These are phyloP conservation scores for Drosophila sp. DNA, from an alignment of 1,140 invertebrate genomes.

Conservation along the genomic window DNA sequence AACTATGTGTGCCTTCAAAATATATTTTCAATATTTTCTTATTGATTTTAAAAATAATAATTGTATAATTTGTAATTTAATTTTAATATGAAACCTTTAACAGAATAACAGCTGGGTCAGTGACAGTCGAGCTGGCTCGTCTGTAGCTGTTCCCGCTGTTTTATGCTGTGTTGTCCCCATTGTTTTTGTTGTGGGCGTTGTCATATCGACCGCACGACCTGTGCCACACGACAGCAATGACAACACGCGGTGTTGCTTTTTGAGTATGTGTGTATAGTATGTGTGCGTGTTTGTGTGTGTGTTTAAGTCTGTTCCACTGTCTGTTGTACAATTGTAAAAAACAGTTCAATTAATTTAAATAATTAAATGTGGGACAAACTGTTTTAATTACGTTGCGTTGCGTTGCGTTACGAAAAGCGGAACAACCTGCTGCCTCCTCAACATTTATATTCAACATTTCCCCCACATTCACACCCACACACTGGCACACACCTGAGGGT, in stretches of 20 bases:
- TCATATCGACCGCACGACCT: slow-evolving; percentile 79
- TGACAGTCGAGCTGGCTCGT: too few relatives aligned
- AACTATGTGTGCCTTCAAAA: too few relatives aligned
- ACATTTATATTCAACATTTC: not conserved
- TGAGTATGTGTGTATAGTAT: slow-evolving; percentile 1
- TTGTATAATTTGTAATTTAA: too few relatives aligned
- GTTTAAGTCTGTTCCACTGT: not conserved
- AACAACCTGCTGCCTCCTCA: slow-evolving; percentile 19
- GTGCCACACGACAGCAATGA: slow-evolving; percentile 53
- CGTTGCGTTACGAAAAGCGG: slow-evolving; percentile 21
- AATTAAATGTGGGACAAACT: slow-evolving; percentile 77
- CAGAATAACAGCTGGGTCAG: too few relatives aligned
- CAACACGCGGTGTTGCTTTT: slow-evolving; percentile 8
- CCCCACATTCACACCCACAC: not conserved
- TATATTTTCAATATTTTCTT: too few relatives aligned
- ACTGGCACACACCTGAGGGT: slow-evolving; percentile 9
- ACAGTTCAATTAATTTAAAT: slow-evolving; percentile 83
- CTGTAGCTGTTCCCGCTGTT: slow-evolving; percentile 19
- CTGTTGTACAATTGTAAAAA: slow-evolving; percentile 67
- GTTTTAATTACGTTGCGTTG: slow-evolving; percentile 74
- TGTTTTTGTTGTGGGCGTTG: slow-evolving; percentile 65
- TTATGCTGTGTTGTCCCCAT: not conserved
- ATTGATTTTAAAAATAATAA: too few relatives aligned
- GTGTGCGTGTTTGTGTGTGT: slow-evolving; percentile 6
- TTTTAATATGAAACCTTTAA: too few relatives aligned